These are phyloP conservation scores for Chrysotoxum bicinctum DNA, from an alignment of 2,888 invertebrate genomes.

Conservation along the genomic window DNA sequence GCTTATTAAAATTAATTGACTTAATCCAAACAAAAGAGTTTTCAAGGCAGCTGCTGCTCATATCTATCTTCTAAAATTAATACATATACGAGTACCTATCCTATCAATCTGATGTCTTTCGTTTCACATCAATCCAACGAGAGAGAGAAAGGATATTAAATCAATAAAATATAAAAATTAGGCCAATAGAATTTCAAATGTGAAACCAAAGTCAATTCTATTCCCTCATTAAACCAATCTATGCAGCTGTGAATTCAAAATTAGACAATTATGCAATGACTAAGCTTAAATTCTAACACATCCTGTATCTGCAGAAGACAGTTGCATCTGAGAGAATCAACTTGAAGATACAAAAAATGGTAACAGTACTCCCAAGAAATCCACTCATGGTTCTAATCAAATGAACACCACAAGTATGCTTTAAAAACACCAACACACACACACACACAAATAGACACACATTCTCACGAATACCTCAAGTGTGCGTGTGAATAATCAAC, in stretches of 20 bases:
- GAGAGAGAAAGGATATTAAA: constrained; percentile 9
- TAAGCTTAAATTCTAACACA: background rate
- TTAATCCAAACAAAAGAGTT: constrained; percentile 1
- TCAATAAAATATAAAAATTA: constrained; percentile 35
- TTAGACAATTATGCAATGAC: background rate
- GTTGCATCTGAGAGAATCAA: constrained; percentile 29
- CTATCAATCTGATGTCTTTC: background rate
- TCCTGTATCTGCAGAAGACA: background rate
- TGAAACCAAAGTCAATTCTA: constrained; percentile 26
- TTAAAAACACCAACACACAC: background rate
- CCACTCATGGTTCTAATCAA: constrained; percentile 29
- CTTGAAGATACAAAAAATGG: constrained; percentile 27
- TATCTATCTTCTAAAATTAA: constrained; percentile 8
- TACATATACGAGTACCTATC: background rate
- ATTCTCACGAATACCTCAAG: background rate
- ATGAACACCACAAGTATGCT: constrained; percentile 26
- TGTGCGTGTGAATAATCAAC: constrained; percentile 27
- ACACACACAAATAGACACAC: background rate
- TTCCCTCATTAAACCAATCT: background rate
- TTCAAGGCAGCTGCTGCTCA: constrained; percentile 25
- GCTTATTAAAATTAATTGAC: constrained; percentile 55
- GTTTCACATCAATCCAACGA: background rate
- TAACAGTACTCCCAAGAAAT: constrained; percentile 33
- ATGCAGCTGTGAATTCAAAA: background rate
- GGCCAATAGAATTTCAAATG: constrained; percentile 61